These are phyloP conservation scores for Adineta ricciae DNA, from an alignment of 2,888 invertebrate species.

Conservation along the genomic window DNA sequence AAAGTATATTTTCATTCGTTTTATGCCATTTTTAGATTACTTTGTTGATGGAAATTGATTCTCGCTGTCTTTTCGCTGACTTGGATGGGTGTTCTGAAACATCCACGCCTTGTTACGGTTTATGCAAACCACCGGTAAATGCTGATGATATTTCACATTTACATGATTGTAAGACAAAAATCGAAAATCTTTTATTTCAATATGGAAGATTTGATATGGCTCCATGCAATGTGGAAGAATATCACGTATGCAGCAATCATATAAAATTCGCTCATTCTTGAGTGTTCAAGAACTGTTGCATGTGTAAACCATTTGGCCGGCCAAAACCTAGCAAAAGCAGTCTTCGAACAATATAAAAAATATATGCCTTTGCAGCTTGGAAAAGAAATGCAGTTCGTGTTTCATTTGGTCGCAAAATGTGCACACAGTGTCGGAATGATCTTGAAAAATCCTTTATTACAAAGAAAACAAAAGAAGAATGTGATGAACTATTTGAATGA, in stretches of 20 bases:
- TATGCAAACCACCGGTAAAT: neutral
- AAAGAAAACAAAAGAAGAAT: neutral
- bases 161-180: neutral
- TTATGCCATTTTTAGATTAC: neutral
- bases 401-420: neutral
- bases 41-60: neutral
- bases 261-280: neutral
- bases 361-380: neutral
- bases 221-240: neutral
- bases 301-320: neutral
- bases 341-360: neutral
- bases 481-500: neutral
- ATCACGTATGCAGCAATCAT: neutral
- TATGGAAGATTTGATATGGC: neutral
- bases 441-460: neutral
- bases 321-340: neutral
- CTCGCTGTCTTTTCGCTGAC: neutral
- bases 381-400: neutral
- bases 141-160: neutral
- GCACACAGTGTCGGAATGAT: neutral
- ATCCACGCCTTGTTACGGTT: neutral
- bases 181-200: neutral
- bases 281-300: neutral
- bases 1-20: too few species aligned
- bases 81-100: neutral